Base-by-base conservation (phyloP, 2,888 invertebrate species). In the Lasioglossum malachurum region DNA sequence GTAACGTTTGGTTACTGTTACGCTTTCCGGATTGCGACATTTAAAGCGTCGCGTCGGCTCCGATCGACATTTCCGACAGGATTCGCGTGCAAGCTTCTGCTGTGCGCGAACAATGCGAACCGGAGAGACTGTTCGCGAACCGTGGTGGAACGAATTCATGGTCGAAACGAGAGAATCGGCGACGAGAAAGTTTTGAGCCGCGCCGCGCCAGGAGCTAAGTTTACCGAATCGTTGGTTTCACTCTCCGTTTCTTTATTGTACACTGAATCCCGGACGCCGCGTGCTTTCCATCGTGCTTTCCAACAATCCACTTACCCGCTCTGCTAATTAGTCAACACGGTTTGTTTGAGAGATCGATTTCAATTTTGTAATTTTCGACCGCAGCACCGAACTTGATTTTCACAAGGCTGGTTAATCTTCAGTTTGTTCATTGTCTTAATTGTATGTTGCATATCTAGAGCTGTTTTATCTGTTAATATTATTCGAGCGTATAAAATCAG, bases 11-110 rank as follows among this genome's bases (percentile, higher is more conserved):
- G 82, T 85, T 85, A 78, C 82, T 78, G 87, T 87, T 77, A 85
- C 87, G 77, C 85, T 82, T 85, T 82, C 82, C 76, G 81, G 82
- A 57, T 60, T 49, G 80, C 74, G 83, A 83, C 87, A 81, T 80
- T 79, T 78, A 78, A 86, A 83, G 86, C 78, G 75, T 41, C 75
- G 7, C 16, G 46, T 46, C 46, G 57, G 27, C 67, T 46, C 31
- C 41, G 71, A 64, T 78, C 78, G 80, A 86, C 80, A 85, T 78
- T 83, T 83, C 87, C 80, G 73, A 31, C 75, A 82, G 64, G 60
- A 78, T 75, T 82, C 87, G 75, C 76, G 80, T 72, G 79, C 75
- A 49, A 75, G 72, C 76, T 49, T 57, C 14, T 7, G 73, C 12
- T 14, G 64, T 67, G 49, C 64, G 49, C 44, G 46, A 31, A 78